phyloP scores from a whole-genome alignment of 2,113 vertebrate genomes.

The Osmerus eperlanus region DNA sequence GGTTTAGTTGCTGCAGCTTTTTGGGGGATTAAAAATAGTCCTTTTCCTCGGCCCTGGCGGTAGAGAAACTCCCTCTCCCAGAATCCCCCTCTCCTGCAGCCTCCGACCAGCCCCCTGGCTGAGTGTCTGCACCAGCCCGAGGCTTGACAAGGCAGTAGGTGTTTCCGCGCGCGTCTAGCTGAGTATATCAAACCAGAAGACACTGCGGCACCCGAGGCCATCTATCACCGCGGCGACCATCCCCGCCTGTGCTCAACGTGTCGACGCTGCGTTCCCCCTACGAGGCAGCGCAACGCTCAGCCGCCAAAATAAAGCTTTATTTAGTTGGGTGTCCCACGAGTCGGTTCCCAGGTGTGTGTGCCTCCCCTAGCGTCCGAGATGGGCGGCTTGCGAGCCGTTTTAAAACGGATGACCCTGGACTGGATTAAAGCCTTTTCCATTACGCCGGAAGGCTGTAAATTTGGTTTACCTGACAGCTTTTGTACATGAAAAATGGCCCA shows the following conservation, averaged over 20 bases:
- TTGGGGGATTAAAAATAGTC: not conserved
- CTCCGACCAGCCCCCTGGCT: constrained; percentile 11
- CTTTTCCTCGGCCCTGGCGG: not conserved
- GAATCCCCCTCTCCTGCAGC: not conserved
- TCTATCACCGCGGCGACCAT: constrained; percentile 35
- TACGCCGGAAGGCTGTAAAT: constrained; percentile 52
- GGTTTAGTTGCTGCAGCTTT: not conserved
- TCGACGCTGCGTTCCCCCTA: not conserved
- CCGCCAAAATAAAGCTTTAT: too few relatives aligned
- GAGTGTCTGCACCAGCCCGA: not conserved
- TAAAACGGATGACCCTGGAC: constrained; percentile 43
- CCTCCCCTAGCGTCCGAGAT: too few relatives aligned
- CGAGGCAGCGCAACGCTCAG: too few relatives aligned
- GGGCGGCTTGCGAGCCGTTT: constrained; percentile 17
- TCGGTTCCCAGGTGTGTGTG: too few relatives aligned
- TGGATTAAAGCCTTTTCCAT: constrained; percentile 54
- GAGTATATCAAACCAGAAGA: constrained; percentile 50
- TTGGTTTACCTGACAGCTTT: constrained; percentile 43
- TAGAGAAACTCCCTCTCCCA: not conserved
- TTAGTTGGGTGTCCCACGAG: too few relatives aligned
- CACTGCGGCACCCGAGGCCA: constrained; percentile 22
- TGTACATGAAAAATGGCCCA: constrained; percentile 47
- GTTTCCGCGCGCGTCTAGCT: constrained; percentile 30
- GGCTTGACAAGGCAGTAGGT: constrained; percentile 18
- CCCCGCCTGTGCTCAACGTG: constrained; percentile 1